Evolutionary conservation across 2,797 vertebrate genomes (phyloP).

Genomic region (Macropus fuliginosus): DNA sequence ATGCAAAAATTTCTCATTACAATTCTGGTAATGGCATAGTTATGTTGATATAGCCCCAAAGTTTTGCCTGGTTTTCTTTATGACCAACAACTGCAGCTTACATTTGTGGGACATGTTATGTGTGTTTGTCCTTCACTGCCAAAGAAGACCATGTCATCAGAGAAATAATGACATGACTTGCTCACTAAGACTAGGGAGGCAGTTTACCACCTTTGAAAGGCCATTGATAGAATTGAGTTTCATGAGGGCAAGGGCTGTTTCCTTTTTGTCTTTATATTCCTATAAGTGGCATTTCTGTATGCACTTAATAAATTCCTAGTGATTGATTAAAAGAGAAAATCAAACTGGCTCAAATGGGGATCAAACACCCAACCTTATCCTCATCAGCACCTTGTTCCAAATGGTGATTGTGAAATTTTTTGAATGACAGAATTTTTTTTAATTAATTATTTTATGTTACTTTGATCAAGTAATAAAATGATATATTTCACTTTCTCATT

Average conservation of each 20-base stretch:
- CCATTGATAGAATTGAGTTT: neutral
- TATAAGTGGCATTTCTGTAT: neutral
- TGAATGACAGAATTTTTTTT: neutral
- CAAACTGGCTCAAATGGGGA: neutral
- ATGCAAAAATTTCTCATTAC: neutral
- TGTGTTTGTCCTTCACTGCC: too few species aligned
- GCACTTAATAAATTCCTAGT: neutral
- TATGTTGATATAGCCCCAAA: neutral
- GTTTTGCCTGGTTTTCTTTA: neutral
- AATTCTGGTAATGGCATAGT: neutral
- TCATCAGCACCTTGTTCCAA: neutral
- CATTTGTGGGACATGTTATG: neutral
- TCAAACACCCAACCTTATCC: neutral
- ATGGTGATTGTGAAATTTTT: neutral
- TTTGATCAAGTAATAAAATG: conserved; percentile 26
- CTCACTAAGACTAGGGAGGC: neutral
- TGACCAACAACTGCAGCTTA: neutral
- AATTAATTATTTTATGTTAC: neutral
- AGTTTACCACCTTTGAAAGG: neutral
- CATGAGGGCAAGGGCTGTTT: neutral
- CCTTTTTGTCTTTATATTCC: neutral
- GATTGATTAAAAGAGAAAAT: neutral
- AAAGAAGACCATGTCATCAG: too few species aligned
- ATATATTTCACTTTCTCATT: conserved; percentile 51
- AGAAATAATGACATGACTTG: too few species aligned